phyloP scores from a whole-genome alignment of 2,113 vertebrate genomes.

The Lophura nycthemera region DNA sequence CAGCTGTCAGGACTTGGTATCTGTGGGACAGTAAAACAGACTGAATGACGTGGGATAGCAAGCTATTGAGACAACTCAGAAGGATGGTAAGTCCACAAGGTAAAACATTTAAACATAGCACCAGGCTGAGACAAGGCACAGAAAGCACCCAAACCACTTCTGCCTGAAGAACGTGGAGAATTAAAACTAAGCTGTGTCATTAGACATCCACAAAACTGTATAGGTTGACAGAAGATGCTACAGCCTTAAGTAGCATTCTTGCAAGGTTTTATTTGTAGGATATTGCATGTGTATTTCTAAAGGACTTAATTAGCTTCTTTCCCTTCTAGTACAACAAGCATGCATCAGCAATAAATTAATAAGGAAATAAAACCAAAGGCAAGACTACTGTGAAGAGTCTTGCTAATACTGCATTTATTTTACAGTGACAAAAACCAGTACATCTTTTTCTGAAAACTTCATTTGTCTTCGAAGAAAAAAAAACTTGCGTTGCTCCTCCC shows the following conservation, averaged over 20 bases:
- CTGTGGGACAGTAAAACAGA: neutral
- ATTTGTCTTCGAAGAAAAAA: neutral
- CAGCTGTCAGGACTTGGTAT: neutral
- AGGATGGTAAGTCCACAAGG: neutral
- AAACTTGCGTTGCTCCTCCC: neutral
- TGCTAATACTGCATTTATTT: neutral
- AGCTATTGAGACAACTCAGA: neutral
- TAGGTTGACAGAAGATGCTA: neutral
- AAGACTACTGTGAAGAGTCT: neutral
- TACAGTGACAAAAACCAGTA: neutral
- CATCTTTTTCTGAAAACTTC: neutral
- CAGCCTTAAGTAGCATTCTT: neutral
- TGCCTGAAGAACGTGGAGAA: neutral
- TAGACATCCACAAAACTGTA: neutral
- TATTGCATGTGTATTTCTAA: neutral
- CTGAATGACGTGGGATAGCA: neutral
- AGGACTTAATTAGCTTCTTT: slow-evolving; percentile 4
- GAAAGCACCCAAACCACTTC: neutral
- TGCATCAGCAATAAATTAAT: neutral
- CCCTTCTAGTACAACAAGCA: neutral
- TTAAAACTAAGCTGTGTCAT: neutral
- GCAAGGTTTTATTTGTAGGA: neutral
- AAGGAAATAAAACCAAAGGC: neutral
- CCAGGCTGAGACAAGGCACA: neutral
- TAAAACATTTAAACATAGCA: neutral